phyloP scores from a whole-genome alignment of 2,113 vertebrate genomes.

The Stigmatopora nigra region DNA sequence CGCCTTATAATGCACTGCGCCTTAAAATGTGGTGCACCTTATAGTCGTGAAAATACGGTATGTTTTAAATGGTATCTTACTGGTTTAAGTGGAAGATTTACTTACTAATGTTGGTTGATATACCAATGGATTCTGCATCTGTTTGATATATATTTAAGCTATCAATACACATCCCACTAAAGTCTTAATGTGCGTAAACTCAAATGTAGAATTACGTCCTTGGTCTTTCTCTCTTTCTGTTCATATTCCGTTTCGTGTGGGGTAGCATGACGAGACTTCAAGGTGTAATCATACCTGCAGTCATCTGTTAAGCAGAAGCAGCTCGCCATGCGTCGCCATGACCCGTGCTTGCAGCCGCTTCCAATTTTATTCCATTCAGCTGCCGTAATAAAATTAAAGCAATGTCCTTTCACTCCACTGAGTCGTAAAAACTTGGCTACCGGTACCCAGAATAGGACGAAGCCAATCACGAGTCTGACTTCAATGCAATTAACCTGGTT shows the following conservation, averaged over 20 bases:
- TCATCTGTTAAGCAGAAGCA: constrained; percentile 59
- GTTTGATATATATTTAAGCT: too few relatives aligned
- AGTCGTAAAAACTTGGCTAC: constrained; percentile 21
- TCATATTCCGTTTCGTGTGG: not conserved
- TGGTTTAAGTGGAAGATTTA: too few relatives aligned
- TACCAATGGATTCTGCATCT: too few relatives aligned
- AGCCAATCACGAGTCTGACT: not conserved
- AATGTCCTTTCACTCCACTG: constrained; percentile 39
- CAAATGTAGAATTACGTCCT: constrained; percentile 50
- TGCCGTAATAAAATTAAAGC: constrained; percentile 49
- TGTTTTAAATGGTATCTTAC: not conserved
- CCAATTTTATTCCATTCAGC: constrained; percentile 46
- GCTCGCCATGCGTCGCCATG: constrained; percentile 35
- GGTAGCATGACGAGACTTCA: constrained; percentile 48
- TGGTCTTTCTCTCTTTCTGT: not conserved
- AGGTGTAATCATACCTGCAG: constrained; percentile 63
- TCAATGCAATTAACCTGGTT: not conserved
- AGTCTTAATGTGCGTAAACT: constrained; percentile 23
- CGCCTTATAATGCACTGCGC: too few relatives aligned
- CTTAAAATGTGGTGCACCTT: too few relatives aligned
- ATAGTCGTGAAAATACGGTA: too few relatives aligned
- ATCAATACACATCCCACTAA: not conserved
- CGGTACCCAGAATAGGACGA: constrained; percentile 34
- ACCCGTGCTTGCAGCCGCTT: constrained; percentile 21
- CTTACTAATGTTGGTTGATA: too few relatives aligned